Evolutionary conservation across 2,888 invertebrate species (phyloP).

Genomic region (Carterocephalus palaemon): DNA sequence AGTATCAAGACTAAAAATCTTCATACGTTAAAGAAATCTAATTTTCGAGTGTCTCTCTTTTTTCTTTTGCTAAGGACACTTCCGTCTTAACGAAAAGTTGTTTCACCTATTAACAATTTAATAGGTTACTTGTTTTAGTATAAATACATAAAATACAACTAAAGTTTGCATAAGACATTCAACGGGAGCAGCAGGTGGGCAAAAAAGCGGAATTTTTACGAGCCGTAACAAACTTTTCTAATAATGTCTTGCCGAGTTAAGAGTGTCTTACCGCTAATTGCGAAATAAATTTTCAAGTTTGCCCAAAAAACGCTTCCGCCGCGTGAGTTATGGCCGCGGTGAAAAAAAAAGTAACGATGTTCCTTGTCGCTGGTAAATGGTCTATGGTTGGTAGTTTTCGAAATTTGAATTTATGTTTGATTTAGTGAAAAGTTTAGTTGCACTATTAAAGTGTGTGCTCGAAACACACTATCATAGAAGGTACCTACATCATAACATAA

Average conservation of each 20-base stretch:
- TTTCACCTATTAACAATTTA: too few species aligned
- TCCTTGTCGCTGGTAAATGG: conserved; percentile 12
- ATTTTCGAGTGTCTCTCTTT: conserved; percentile 75
- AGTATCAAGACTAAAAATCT: conserved; percentile 51
- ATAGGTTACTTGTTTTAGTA: too few species aligned
- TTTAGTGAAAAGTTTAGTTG: too few species aligned
- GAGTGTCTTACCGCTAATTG: conserved; percentile 69
- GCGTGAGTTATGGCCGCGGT: conserved; percentile 60
- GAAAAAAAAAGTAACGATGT: conserved; percentile 52
- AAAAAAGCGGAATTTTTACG: conserved; percentile 67
- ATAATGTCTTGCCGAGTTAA: conserved; percentile 67
- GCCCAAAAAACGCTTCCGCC: conserved; percentile 61
- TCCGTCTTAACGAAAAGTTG: conserved; percentile 72
- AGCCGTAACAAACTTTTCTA: conserved; percentile 73
- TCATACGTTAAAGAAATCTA: conserved; percentile 61
- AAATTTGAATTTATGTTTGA: conserved; percentile 11
- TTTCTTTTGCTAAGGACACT: conserved; percentile 52
- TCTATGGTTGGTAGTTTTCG: conserved; percentile 34
- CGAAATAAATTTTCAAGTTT: conserved; percentile 76
- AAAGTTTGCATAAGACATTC: too few species aligned
- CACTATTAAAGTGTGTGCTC: too few species aligned
- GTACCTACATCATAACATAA: too few species aligned
- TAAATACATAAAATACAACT: too few species aligned
- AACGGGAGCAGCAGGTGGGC: conserved; percentile 65
- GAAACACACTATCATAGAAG: too few species aligned